Evolutionary conservation across 2,888 invertebrate species (phyloP).

Genomic region (Aleiodes alternator): DNA sequence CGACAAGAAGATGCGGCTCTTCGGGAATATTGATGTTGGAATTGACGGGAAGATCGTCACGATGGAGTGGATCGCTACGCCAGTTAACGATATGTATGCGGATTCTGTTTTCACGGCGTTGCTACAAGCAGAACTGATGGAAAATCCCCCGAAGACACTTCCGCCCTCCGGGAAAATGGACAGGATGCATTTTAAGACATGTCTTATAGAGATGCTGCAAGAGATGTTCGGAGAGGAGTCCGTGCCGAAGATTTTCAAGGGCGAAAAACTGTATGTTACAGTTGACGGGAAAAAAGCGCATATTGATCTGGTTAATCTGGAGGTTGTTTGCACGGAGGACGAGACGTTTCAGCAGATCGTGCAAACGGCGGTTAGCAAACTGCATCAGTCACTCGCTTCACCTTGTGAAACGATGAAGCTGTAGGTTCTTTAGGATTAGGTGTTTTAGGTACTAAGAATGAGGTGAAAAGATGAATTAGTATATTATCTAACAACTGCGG

Average conservation of each 20-base stretch:
- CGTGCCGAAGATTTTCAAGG: constrained; percentile 95
- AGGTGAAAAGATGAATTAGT: too few species aligned
- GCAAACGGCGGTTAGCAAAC: constrained; percentile 88
- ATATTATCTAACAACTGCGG: too few species aligned
- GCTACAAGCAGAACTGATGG: constrained; percentile 87
- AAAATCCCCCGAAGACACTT: constrained; percentile 80
- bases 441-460: too few species aligned
- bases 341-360: constrained; percentile 89
- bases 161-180: constrained; percentile 86
- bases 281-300: constrained; percentile 91
- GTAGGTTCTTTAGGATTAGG: constrained; percentile 44
- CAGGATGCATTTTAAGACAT: constrained; percentile 94
- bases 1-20: constrained; percentile 87
- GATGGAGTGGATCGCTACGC: constrained; percentile 96
- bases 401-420: constrained; percentile 68
- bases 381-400: constrained; percentile 88
- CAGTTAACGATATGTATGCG: constrained; percentile 98
- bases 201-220: constrained; percentile 90
- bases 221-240: constrained; percentile 98
- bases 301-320: constrained; percentile 88
- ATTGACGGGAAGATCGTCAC: constrained; percentile 89
- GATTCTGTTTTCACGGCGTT: constrained; percentile 94
- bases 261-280: constrained; percentile 89
- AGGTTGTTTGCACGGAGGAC: constrained; percentile 89
- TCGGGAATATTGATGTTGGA: constrained; percentile 88